phyloP scores from a whole-genome alignment of 2,888 invertebrate genomes.

The Plebejus argus region DNA sequence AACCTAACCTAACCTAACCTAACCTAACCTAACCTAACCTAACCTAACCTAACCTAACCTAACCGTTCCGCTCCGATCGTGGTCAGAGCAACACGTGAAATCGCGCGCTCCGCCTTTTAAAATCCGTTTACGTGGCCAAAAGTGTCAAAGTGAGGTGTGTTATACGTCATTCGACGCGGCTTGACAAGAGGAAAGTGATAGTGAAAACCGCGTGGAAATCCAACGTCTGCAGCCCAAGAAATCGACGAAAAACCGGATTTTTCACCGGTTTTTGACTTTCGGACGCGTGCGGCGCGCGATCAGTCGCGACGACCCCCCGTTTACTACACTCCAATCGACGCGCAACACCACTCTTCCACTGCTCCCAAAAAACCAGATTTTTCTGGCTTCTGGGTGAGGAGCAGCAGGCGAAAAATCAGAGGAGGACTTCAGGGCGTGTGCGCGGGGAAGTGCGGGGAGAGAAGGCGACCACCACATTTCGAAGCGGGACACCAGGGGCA shows the following conservation, averaged over 20 bases:
- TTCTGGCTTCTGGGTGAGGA: background rate
- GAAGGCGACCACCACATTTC: no score
- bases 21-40: background rate
- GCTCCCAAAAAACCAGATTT: background rate
- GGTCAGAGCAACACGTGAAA: background rate
- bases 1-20: no score
- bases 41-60: constrained; percentile 7
- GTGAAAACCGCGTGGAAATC: no score
- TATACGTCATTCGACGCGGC: no score
- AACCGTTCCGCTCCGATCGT: background rate
- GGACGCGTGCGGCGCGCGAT: background rate
- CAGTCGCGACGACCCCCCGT: background rate
- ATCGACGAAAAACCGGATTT: no score
- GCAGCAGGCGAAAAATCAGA: background rate
- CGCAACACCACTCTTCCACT: background rate
- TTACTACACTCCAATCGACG: background rate
- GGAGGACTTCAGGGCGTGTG: background rate
- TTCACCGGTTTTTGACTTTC: no score
- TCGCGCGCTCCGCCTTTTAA: background rate
- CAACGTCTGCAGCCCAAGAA: no score
- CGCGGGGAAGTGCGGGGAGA: background rate
- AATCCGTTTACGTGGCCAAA: no score
- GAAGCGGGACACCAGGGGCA: no score
- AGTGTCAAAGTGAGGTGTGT: background rate
- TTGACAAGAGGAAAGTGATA: background rate